These are phyloP conservation scores for Octodon degus DNA, from an alignment of 2,113 vertebrate genomes.

Conservation along the genomic window DNA sequence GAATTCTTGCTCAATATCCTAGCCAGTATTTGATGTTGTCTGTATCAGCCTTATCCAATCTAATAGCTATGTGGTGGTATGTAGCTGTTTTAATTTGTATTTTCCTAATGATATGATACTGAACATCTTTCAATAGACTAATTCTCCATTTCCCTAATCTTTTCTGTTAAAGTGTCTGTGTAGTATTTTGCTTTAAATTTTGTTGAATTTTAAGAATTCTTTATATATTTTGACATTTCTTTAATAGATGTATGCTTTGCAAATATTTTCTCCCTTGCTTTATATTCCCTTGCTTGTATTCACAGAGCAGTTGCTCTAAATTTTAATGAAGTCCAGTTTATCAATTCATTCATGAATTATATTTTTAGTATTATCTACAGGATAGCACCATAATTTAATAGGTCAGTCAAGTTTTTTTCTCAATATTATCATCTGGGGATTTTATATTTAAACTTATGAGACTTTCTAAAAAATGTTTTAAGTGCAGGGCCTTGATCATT, in stretches of 20 bases:
- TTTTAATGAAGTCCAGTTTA: not conserved
- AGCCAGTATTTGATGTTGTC: not conserved
- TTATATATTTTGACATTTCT: not conserved
- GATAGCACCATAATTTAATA: not conserved
- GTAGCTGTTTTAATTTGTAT: not conserved
- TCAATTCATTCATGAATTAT: not conserved
- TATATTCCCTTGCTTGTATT: not conserved
- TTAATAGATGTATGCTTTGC: not conserved
- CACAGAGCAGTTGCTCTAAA: not conserved
- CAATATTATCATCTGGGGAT: not conserved
- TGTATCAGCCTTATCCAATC: not conserved
- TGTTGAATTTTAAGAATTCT: not conserved
- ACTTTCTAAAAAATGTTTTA: not conserved
- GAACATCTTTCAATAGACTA: not conserved
- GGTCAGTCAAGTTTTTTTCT: not conserved
- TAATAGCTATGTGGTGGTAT: not conserved
- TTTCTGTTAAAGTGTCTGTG: not conserved
- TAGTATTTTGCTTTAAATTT: not conserved
- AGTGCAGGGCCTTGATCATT: not conserved
- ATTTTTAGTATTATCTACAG: not conserved
- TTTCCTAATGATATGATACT: not conserved
- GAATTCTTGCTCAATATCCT: not conserved
- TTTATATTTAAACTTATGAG: not conserved
- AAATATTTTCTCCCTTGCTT: not conserved
- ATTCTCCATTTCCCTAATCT: not conserved